A percentile compares a stretch with the other conserved stretches of the same genome.
Conservation (phyloP, 2,888 invertebrate genomes). For the Sphaeridia pumilis region DNA sequence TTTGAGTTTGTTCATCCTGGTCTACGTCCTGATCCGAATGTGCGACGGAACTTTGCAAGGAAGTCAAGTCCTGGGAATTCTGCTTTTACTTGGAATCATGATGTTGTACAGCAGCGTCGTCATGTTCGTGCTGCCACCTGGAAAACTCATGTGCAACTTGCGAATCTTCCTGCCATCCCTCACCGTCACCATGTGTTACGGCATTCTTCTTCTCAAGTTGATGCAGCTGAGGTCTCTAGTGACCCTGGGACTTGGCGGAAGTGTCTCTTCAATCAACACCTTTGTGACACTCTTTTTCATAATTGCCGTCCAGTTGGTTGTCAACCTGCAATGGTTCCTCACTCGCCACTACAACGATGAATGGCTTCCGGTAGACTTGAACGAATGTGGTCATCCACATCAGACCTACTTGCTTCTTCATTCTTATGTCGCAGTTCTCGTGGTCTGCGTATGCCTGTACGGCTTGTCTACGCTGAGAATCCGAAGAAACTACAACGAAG, state of each 20-base stretch:
- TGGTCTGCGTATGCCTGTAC: slow-evolving; percentile 37
- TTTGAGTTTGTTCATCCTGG: slow-evolving; percentile 38
- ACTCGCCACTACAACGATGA: slow-evolving; percentile 21
- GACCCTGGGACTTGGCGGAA: slow-evolving; percentile 39
- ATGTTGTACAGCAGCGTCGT: slow-evolving; percentile 38
- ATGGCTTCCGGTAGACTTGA: slow-evolving; percentile 13
- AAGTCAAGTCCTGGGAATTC: slow-evolving; percentile 37
- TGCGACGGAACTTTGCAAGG: slow-evolving; percentile 39
- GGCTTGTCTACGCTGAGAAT: slow-evolving; percentile 38
- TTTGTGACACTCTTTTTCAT: slow-evolving; percentile 38
- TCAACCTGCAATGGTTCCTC: slow-evolving; percentile 38
- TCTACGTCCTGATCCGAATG: slow-evolving; percentile 38
- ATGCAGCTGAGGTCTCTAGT: slow-evolving; percentile 40
- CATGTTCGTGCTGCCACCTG: slow-evolving; percentile 38
- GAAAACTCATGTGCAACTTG: slow-evolving; percentile 37
- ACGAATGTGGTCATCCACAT: slow-evolving; percentile 36
- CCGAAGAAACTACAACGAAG: slow-evolving; percentile 39
- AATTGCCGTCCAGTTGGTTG: slow-evolving; percentile 38
- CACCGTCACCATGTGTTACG: slow-evolving; percentile 39
- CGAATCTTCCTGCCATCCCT: slow-evolving; percentile 38
- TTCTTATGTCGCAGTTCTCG: slow-evolving; percentile 37
- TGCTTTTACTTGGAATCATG: slow-evolving; percentile 38
- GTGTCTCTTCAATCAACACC: slow-evolving; percentile 38
- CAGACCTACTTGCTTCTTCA: slow-evolving; percentile 37
- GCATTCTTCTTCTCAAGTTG: slow-evolving; percentile 39